These are phyloP conservation scores for Laticauda colubrina DNA, from an alignment of 2,113 vertebrate genomes.

Conservation along the genomic window DNA sequence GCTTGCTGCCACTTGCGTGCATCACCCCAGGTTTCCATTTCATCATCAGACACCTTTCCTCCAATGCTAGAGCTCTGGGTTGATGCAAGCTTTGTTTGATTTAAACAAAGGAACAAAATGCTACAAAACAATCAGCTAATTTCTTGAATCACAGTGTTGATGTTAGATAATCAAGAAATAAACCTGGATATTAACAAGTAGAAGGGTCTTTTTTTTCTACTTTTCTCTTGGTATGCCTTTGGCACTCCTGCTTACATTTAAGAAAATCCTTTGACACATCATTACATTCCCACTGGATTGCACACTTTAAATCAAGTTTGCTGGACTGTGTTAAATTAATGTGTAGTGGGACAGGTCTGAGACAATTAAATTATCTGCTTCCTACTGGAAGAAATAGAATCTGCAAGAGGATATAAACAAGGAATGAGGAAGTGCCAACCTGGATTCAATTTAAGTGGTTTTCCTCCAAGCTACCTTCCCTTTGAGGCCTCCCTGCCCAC, in stretches of 20 bases:
- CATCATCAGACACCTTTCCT: too few relatives aligned
- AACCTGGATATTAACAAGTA: background rate
- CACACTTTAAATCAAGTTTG: background rate
- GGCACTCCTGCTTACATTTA: background rate
- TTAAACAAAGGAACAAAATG: background rate
- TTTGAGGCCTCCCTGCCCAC: background rate
- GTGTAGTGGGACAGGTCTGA: background rate
- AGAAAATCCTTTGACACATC: background rate
- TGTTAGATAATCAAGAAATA: background rate
- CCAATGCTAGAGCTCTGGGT: too few relatives aligned
- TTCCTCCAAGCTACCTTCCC: background rate
- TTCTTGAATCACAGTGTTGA: background rate
- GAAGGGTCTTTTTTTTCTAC: background rate
- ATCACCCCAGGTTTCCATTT: too few relatives aligned
- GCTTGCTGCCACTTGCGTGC: too few relatives aligned
- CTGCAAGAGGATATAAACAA: background rate
- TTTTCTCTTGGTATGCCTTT: background rate
- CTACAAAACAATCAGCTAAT: background rate
- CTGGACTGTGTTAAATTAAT: background rate
- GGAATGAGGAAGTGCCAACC: background rate
- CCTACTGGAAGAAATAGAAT: background rate
- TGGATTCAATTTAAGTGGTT: background rate
- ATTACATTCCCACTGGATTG: background rate
- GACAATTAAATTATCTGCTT: background rate
- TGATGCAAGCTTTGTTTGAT: background rate